A percentile compares a stretch with the other conserved stretches of the same genome.
phyloP scores from a whole-genome alignment of 1,140 invertebrate genomes.

The Drosophila jambulina region DNA sequence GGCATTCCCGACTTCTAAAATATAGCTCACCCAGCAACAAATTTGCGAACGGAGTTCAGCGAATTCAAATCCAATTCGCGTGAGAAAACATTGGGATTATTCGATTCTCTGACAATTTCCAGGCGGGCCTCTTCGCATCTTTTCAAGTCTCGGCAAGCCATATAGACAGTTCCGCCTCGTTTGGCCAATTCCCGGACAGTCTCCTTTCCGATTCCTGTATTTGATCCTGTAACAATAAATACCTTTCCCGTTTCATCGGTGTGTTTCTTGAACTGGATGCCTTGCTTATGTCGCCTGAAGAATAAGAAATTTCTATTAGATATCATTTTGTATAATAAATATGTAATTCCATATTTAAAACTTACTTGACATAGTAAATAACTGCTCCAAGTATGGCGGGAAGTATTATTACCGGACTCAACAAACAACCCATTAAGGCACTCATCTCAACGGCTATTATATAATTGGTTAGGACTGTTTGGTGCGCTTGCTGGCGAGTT shows the following conservation, averaged over 20 bases:
- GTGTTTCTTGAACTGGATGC: slow-evolving; percentile 85
- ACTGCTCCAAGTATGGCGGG: slow-evolving; percentile 5
- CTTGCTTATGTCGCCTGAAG: slow-evolving; percentile 86
- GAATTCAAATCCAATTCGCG: slow-evolving; percentile 92
- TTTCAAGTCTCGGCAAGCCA: slow-evolving; percentile 92
- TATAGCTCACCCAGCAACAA: slow-evolving; percentile 87
- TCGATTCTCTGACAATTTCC: slow-evolving; percentile 91
- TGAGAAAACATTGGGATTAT: slow-evolving; percentile 93
- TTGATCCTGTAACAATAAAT: slow-evolving; percentile 93
- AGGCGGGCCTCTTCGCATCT: slow-evolving; percentile 89
- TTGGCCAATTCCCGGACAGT: slow-evolving; percentile 90
- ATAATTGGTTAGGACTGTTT: background rate
- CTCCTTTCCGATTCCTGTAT: slow-evolving; percentile 95
- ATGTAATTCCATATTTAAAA: background rate
- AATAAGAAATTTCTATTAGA: slow-evolving; percentile 30
- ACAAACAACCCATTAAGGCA: slow-evolving; percentile 18
- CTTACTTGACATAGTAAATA: slow-evolving; percentile 17
- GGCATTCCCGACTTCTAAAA: too few relatives aligned
- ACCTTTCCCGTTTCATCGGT: slow-evolving; percentile 89
- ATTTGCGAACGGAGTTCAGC: slow-evolving; percentile 90
- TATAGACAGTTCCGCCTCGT: slow-evolving; percentile 91
- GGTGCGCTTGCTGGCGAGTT: background rate
- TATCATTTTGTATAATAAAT: background rate
- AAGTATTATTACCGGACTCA: slow-evolving; percentile 3
- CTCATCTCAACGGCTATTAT: slow-evolving; percentile 9